Evolutionary conservation across 2,797 vertebrate species (phyloP).

Genomic region (Periparus ater): DNA sequence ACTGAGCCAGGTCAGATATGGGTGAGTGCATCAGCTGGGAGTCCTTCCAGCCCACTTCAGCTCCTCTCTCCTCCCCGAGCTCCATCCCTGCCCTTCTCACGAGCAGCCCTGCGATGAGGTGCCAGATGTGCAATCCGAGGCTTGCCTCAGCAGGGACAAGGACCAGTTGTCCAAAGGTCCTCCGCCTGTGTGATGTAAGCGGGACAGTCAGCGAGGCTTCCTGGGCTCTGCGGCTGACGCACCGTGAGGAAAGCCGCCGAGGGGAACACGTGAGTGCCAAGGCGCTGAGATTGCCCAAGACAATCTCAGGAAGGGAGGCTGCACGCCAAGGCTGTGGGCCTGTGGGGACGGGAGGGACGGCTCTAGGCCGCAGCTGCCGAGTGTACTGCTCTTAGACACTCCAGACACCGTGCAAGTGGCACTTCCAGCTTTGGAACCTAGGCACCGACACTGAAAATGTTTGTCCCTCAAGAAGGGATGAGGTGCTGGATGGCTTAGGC

Average conservation of each 20-base stretch:
- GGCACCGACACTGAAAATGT: not conserved
- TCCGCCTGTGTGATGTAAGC: constrained; percentile 4
- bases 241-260: not conserved
- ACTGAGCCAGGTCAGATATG: not conserved
- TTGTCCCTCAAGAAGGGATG: not conserved
- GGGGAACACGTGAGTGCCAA: not conserved
- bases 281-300: not conserved
- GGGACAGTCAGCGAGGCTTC: not conserved
- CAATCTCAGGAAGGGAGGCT: not conserved
- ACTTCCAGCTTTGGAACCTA: not conserved
- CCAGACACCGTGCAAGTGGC: accelerated
- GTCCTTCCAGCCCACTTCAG: not conserved
- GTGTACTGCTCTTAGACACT: accelerated
- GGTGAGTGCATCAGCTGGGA: not conserved
- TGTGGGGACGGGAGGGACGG: not conserved
- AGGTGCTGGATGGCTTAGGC: not conserved
- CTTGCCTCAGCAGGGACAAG: not conserved
- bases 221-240: not conserved
- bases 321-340: not conserved
- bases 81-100: not conserved
- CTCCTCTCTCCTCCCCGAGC: not conserved
- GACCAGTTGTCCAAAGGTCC: not conserved
- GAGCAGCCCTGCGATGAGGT: not conserved
- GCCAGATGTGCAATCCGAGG: not conserved
- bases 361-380: not conserved